phyloP scores from a whole-genome alignment of 2,888 invertebrate species.

The Amorpha juglandis region DNA sequence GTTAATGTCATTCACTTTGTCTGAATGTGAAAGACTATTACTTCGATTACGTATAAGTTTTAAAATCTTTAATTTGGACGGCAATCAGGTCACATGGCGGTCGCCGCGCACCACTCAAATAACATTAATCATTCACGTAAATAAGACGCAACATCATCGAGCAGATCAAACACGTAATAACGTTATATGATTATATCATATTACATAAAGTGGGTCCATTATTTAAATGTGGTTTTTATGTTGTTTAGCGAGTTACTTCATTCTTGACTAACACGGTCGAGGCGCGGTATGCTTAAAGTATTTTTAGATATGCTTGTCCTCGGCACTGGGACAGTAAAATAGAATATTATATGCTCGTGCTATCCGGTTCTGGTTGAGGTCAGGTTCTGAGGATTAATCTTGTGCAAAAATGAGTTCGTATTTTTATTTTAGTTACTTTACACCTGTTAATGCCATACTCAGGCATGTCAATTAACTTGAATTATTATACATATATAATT shows the following conservation, averaged over 20 bases:
- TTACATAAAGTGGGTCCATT: background rate
- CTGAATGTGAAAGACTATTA: background rate
- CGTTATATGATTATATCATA: background rate
- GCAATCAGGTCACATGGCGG: background rate
- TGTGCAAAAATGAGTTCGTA: no score
- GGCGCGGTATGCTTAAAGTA: no score
- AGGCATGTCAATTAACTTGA: no score
- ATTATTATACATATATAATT: no score
- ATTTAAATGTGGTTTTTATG: background rate
- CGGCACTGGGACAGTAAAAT: no score
- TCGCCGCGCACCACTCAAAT: background rate
- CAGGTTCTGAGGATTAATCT: no score
- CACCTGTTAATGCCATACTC: no score
- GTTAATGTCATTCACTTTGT: background rate
- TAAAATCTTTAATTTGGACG: background rate
- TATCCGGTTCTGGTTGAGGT: no score
- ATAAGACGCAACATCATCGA: background rate
- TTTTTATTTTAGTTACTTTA: no score
- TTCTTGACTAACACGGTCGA: no score
- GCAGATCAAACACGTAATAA: conserved; percentile 10
- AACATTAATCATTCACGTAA: background rate
- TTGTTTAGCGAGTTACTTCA: background rate
- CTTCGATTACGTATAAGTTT: conserved; percentile 3
- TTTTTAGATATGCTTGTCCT: no score
- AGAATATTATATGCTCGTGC: no score